A percentile compares a stretch with the other conserved stretches of the same genome.
phyloP scores from a whole-genome alignment of 2,888 invertebrate species.

The Digitonthophagus gazella region DNA sequence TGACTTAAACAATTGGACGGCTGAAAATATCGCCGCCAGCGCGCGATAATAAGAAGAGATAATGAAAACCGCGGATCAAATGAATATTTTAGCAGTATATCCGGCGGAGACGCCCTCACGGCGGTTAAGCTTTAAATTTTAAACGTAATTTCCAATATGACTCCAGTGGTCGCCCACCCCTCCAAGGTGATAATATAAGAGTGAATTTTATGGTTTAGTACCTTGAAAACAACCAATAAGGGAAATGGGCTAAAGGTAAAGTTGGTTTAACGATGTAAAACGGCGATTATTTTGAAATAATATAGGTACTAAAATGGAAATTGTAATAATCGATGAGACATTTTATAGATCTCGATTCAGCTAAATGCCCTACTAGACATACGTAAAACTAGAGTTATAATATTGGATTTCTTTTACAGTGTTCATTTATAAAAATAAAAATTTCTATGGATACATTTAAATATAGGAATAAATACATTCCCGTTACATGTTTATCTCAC shows the following conservation, averaged over 20 bases:
- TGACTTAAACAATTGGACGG: slow-evolving; percentile 5
- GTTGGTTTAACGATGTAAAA: not conserved
- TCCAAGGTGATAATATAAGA: not conserved
- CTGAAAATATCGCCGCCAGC: slow-evolving; percentile 10
- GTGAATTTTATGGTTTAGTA: not conserved
- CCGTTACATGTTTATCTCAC: too few species aligned
- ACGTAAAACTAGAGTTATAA: too few species aligned
- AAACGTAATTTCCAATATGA: slow-evolving; percentile 11
- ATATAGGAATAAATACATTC: too few species aligned
- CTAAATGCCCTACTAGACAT: too few species aligned
- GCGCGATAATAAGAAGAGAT: slow-evolving; percentile 7
- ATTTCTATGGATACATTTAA: too few species aligned
- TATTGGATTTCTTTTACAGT: too few species aligned
- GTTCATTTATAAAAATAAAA: too few species aligned
- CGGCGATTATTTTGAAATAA: not conserved
- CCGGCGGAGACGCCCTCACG: not conserved
- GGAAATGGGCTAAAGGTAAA: not conserved
- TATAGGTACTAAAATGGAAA: not conserved
- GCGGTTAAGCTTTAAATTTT: slow-evolving; percentile 6
- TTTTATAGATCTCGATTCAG: too few species aligned
- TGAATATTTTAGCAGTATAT: slow-evolving; percentile 18
- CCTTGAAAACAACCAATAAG: not conserved
- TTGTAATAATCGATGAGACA: too few species aligned
- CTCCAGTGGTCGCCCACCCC: not conserved
- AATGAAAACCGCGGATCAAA: slow-evolving; percentile 18